Evolutionary conservation across 2,797 vertebrate genomes (phyloP).

Genomic region (Silurus aristotelis): DNA sequence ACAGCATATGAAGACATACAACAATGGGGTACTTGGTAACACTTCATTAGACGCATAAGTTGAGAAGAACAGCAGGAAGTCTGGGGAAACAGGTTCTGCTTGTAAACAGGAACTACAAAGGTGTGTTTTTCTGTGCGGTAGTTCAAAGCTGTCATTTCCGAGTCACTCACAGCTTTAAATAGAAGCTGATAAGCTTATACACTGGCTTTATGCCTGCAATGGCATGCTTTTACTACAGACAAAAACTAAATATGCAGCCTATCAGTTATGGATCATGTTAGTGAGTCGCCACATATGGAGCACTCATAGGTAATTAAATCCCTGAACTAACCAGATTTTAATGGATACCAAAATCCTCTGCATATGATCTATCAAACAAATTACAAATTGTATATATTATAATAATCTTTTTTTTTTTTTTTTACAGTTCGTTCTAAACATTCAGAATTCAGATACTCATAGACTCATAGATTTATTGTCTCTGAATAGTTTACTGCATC

Average conservation of each 20-base stretch:
- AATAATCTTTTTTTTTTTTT: not conserved
- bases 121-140: not conserved
- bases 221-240: not conserved
- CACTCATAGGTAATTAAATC: not conserved
- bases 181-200: not conserved
- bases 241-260: not conserved
- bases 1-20: slow-evolving; percentile 45
- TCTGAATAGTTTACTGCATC: not conserved
- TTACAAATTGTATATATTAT: not conserved
- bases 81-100: slow-evolving; percentile 30
- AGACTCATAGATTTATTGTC: not conserved
- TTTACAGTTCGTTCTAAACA: not conserved
- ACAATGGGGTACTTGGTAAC: slow-evolving; percentile 49
- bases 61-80: not conserved
- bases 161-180: not conserved
- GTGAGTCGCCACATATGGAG: too few relatives aligned
- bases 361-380: not conserved
- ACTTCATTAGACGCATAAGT: slow-evolving; percentile 9
- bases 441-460: not conserved
- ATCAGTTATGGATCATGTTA: not conserved
- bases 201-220: not conserved
- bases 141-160: too few relatives aligned
- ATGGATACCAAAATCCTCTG: not conserved
- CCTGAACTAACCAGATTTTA: not conserved
- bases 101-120: slow-evolving; percentile 19